Evolutionary conservation across 2,113 vertebrate species (phyloP), one percentile per base, ranked within the genome.

Genomic region (Pteruthius melanotis): DNA sequence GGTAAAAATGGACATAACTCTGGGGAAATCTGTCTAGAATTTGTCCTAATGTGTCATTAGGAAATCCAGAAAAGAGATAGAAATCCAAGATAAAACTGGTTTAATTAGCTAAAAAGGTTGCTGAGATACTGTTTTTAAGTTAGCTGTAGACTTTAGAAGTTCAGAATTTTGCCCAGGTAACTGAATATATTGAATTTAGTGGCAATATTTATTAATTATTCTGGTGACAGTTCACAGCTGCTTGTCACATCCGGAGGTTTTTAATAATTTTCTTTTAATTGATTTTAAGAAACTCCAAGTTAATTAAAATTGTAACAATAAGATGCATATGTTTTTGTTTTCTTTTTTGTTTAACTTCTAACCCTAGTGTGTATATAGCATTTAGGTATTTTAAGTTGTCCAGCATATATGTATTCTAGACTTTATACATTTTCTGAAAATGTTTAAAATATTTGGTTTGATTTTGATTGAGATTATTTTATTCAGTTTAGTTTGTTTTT

Each of bases 401-500:
- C 10, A 76, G 11, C 5, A 31, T 20, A 28, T n/a, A n/a, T 5
- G 2, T 76, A 19, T 27, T 87, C 18, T 59, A 57, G 37, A n/a
- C 10, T n/a, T 89, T 28, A 37, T 24, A 40, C 2, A 47, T 5
- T 53, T 56, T 45, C 15, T 70, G 33, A 61, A 94, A 70, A 65
- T 9, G 1, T 26, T 85, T 64, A n/a, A 6, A 78, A 33, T 50
- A 1, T 63, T 54, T 54, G 9, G 2, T 59, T 77, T 78, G 10
- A 47, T 72, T 85, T 85, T 74, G 8, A 3, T 31, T 66, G 26
- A 23, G 27, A 7, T 40, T 20, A 18, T 60, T 75, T 76, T 16
- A 16, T 49, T 49, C 66, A 0, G 0, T 85, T 85, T 30, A 4
- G 3, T 2, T 23, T 37, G 17, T 9, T 7, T 45, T 4, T 49